These are phyloP conservation scores for Xyliphius kryptos DNA, from an alignment of 2,113 vertebrate species.

Conservation along the genomic window DNA sequence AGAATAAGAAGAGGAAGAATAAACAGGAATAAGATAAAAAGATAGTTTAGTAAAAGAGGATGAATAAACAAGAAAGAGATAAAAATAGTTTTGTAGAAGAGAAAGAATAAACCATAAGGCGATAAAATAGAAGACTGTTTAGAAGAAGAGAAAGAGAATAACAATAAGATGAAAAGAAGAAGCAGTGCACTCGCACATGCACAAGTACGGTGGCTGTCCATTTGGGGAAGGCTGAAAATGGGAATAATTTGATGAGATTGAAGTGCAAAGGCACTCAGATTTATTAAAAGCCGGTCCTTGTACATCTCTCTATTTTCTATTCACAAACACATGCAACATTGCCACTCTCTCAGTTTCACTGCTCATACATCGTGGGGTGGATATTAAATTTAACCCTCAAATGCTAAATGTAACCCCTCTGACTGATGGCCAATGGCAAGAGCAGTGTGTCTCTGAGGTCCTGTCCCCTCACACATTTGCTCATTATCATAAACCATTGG, in stretches of 20 bases:
- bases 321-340: constrained; percentile 49
- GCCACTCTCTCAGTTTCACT: constrained; percentile 57
- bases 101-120: too few relatives aligned
- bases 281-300: constrained; percentile 63
- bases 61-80: too few relatives aligned
- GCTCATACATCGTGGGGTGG: constrained; percentile 52
- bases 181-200: too few relatives aligned
- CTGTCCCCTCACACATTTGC: constrained; percentile 27
- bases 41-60: too few relatives aligned
- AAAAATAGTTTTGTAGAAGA: too few relatives aligned
- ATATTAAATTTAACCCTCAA: constrained; percentile 56
- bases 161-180: too few relatives aligned
- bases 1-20: too few relatives aligned
- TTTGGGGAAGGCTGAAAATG: constrained; percentile 42
- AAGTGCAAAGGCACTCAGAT: constrained; percentile 67
- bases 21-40: too few relatives aligned
- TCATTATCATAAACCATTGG: constrained; percentile 64
- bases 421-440: constrained; percentile 48
- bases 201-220: constrained; percentile 28
- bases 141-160: too few relatives aligned
- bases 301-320: constrained; percentile 17
- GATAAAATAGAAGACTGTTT: too few relatives aligned
- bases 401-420: constrained; percentile 48
- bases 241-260: constrained; percentile 58
- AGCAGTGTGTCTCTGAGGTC: constrained; percentile 53